These are phyloP conservation scores for Amphilophus citrinellus DNA, from an alignment of 2,113 vertebrate species.

Conservation along the genomic window DNA sequence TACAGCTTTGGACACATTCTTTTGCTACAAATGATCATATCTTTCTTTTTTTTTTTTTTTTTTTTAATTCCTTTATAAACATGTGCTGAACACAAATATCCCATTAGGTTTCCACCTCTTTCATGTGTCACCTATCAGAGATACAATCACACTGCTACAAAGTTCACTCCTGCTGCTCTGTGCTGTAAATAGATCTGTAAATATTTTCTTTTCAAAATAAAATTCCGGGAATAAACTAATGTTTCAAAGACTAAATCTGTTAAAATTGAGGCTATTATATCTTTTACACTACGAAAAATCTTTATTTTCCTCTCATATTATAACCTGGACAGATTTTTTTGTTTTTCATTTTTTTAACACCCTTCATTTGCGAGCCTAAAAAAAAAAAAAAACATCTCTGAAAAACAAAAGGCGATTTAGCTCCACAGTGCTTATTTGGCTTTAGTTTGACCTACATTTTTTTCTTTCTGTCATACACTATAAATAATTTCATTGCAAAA, in stretches of 20 bases:
- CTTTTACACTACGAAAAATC: neutral
- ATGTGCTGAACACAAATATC: neutral
- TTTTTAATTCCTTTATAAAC: neutral
- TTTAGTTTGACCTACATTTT: conserved; percentile 52
- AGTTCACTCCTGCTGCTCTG: neutral
- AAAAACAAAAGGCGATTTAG: too few species aligned
- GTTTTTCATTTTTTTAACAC: neutral
- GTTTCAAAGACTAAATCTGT: neutral
- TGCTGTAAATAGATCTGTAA: neutral
- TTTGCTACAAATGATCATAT: neutral
- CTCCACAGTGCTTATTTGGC: neutral
- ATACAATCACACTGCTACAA: neutral
- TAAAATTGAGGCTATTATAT: neutral
- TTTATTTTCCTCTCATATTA: neutral
- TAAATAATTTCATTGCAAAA: neutral
- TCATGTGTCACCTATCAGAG: too few species aligned
- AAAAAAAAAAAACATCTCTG: neutral
- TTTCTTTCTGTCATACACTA: neutral
- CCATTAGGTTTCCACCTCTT: neutral
- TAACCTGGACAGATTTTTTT: neutral
- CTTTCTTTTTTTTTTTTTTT: neutral
- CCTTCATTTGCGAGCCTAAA: neutral
- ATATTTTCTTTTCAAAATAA: conserved; percentile 26
- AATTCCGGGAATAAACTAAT: neutral
- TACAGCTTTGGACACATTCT: neutral